phyloP scores from a whole-genome alignment of 1,140 invertebrate species.

The Temnothorax curvispinosus region DNA sequence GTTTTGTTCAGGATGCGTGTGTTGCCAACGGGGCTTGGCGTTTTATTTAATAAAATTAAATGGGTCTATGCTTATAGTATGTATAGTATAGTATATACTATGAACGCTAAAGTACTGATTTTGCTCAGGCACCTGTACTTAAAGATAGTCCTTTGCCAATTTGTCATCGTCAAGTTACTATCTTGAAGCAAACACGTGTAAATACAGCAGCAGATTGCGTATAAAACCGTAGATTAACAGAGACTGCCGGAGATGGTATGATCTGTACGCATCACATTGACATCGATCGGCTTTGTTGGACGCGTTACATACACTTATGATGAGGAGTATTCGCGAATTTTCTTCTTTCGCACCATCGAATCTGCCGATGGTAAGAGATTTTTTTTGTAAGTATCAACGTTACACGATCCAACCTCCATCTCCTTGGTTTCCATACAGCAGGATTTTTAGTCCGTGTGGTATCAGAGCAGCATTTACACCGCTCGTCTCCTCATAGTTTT shows the following conservation, averaged over 20 bases:
- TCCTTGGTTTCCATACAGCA: slow-evolving; percentile 69
- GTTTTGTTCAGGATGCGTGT: slow-evolving; percentile 12
- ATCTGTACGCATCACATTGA: slow-evolving; percentile 54
- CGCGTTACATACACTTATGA: slow-evolving; percentile 10
- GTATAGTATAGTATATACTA: slow-evolving; percentile 72
- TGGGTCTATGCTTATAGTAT: slow-evolving; percentile 74
- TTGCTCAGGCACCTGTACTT: slow-evolving; percentile 76
- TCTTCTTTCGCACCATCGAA: slow-evolving; percentile 21
- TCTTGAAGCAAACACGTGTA: slow-evolving; percentile 77
- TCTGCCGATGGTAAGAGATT: slow-evolving; percentile 31
- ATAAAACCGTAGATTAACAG: slow-evolving; percentile 74
- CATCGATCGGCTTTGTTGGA: slow-evolving; percentile 54
- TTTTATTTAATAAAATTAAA: slow-evolving; percentile 76
- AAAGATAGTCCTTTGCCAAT: slow-evolving; percentile 72
- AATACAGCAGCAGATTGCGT: slow-evolving; percentile 72
- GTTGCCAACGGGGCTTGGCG: slow-evolving; percentile 75
- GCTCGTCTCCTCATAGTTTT: slow-evolving; percentile 64
- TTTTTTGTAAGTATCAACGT: slow-evolving; percentile 45
- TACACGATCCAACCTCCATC: slow-evolving; percentile 68
- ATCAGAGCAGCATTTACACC: slow-evolving; percentile 53
- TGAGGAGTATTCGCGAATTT: slow-evolving; percentile 37
- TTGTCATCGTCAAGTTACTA: slow-evolving; percentile 73
- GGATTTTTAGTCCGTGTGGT: slow-evolving; percentile 69
- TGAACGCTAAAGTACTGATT: slow-evolving; percentile 75
- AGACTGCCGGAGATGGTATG: slow-evolving; percentile 70